Base-by-base conservation (phyloP, 2,113 vertebrate genomes). In the Plestiodon gilberti region DNA sequence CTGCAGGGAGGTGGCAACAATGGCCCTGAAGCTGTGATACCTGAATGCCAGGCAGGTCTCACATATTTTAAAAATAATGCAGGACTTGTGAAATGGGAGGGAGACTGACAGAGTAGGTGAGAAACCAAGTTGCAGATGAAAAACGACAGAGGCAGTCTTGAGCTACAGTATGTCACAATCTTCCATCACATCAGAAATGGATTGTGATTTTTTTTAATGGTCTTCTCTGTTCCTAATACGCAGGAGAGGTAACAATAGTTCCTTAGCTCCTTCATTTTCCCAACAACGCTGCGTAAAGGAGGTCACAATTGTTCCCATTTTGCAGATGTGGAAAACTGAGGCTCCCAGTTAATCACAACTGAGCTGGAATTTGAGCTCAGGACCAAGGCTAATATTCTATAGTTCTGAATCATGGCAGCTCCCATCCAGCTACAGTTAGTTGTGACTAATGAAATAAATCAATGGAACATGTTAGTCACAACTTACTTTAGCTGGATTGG, bases 21-120 rank as follows among this genome's bases (percentile, higher is more conserved):
- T 61, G 55, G 55, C 17, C 55, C 69, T 43, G 11, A 69, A 61
- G 17, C 17, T 73, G 81, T 74, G 81, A 74, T 30, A 61, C 52
- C 17, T 83, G 55, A 83, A 40, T 62, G 15, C 28, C 69, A 83
- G 35, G 69, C 52, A 74, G 25, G 69, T 83, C 55, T 83, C 81
- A 74, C 69, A 59, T 62, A 57, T 61, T 83, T 74, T 83, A 83
- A 83, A 83, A 83, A 83, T 83, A 83, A 83, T 20, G 35, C 25
- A 38, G 55, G 77, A 74, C 55, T 20, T 83, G 69, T n/a, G 81
- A 83, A 61, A 30, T 74, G 81, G 55, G 70, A 35, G 69, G 67
- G 35, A 83, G 69, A 35, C 33, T 61, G 55, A 83, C 33, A 82
- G 18, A 70, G 48, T 25, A 73, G 33, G 52, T 61, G 81, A 35